Conservation (phyloP, 2,797 vertebrate species). For the Danio albolineatus region DNA sequence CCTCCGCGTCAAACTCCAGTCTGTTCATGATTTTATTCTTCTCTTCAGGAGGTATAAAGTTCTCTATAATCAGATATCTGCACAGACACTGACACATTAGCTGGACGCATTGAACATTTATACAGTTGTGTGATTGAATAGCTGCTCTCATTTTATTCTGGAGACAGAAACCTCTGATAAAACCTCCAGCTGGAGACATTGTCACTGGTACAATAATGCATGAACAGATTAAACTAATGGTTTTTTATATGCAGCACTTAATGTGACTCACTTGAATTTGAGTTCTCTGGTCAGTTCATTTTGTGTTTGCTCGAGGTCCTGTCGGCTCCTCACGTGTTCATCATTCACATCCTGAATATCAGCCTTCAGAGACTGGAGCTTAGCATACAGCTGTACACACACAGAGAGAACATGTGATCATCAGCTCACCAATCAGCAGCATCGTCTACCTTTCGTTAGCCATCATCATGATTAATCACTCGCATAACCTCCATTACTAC, state of each 20-base stretch:
- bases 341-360: constrained; percentile 83
- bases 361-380: constrained; percentile 81
- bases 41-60: constrained; percentile 96
- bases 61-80: constrained; percentile 97
- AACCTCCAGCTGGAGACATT: neutral
- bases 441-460: neutral
- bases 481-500: neutral
- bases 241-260: neutral
- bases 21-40: constrained; percentile 98
- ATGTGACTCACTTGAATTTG: constrained; percentile 79
- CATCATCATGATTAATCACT: neutral
- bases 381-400: constrained; percentile 74
- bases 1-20: constrained; percentile 89
- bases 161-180: neutral
- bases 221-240: neutral
- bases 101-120: neutral
- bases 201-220: too few relatives aligned
- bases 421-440: constrained; percentile 38
- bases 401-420: constrained; percentile 24
- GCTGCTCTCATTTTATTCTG: neutral
- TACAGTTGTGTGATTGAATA: neutral
- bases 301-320: constrained; percentile 83
- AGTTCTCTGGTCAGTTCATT: constrained; percentile 83
- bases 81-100: constrained; percentile 24
- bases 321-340: constrained; percentile 80